phyloP scores from a whole-genome alignment of 2,113 vertebrate genomes.

The Kryptolebias marmoratus region DNA sequence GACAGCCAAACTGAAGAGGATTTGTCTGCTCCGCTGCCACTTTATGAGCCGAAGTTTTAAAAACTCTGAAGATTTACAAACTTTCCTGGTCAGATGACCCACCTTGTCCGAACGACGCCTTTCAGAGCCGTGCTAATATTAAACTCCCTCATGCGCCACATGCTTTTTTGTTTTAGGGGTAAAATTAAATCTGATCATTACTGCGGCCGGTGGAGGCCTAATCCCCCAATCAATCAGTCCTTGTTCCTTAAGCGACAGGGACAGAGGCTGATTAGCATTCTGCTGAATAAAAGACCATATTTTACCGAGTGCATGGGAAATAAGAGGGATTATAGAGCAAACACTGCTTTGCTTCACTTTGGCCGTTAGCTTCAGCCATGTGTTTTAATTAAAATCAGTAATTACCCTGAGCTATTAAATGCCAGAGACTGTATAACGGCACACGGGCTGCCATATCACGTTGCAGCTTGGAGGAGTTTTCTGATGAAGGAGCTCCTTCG shows the following conservation, averaged over 20 bases:
- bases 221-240: slow-evolving; percentile 37
- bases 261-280: slow-evolving; percentile 51
- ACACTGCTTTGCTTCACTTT: slow-evolving; percentile 15
- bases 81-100: too few species aligned
- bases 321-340: slow-evolving; percentile 44
- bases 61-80: not conserved
- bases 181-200: slow-evolving; percentile 40
- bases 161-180: not conserved
- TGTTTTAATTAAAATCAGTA: slow-evolving; percentile 37
- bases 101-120: too few species aligned
- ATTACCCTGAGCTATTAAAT: slow-evolving; percentile 26
- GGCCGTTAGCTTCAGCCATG: slow-evolving; percentile 12
- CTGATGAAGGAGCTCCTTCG: not conserved
- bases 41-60: not conserved
- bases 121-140: too few species aligned
- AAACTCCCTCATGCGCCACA: not conserved
- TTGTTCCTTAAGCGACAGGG: slow-evolving; percentile 18
- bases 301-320: slow-evolving; percentile 2
- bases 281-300: slow-evolving; percentile 33
- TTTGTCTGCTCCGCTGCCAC: too few species aligned
- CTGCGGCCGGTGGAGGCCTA: slow-evolving; percentile 16
- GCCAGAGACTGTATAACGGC: slow-evolving; percentile 14
- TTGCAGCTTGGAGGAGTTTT: not conserved
- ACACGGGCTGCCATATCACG: slow-evolving; percentile 14
- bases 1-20: too few species aligned